Evolutionary conservation across 1,140 invertebrate genomes (phyloP), one percentile per base, ranked within the genome.

Genomic region (Neodiprion virginianus): DNA sequence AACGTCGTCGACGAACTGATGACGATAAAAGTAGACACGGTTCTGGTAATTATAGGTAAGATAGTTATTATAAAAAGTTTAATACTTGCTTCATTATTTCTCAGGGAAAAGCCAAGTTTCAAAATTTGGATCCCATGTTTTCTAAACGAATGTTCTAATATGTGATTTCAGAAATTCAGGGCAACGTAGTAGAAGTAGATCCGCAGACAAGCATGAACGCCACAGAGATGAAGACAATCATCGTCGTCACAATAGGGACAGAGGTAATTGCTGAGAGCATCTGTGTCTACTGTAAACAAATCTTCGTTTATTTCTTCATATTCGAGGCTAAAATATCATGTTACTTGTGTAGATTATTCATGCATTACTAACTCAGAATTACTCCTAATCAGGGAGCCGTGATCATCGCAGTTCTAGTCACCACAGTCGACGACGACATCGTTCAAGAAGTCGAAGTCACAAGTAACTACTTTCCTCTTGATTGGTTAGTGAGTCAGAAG

Each of bases 401-500:
- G 87, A 89, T 78, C 86, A 88, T 73, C 85, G 86, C 74, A 88
- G 79, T 69, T 84, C 86, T 21, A 86, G 82, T 70, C 84, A 86
- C 71, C 86, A 88, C 69, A 88, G 82, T 69, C 88, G 87, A 50
- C 83, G 86, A 69, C 85, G 88, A 69, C 85, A 88, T 77, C 86
- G 88, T 74, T 88, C 88, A 72, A 81, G 86, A 85, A 89, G 87
- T 84, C 85, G 86, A 85, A 88, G 86, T 89, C 87, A 83, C 87
- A 88, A 89, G 84, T 88, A 89, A 88, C 87, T 83, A 86, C 84
- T 85, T 86, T 83, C 86, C 84, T 85, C 87, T 88, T 88, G 88
- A 88, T 88, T 88, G 87, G 88, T 89, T 89, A 89, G 88, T 89
- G 87, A 88, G 85, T 88, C 86, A 87, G 85, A 84, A 87, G 77